Conservation (phyloP, 2,113 vertebrate species). For the Podarcis raffonei region DNA sequence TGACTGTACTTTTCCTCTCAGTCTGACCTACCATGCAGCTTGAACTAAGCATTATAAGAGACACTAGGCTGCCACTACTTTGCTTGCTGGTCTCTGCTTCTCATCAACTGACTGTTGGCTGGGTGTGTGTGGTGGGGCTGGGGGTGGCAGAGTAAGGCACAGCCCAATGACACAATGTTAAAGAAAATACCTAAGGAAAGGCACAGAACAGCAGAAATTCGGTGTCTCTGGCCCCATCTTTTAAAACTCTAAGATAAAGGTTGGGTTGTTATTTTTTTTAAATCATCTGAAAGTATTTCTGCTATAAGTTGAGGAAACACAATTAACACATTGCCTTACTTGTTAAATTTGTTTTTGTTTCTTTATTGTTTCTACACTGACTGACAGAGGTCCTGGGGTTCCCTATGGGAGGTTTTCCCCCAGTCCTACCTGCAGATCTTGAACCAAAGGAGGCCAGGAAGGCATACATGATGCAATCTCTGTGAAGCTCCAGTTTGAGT, state of each 20-base stretch:
- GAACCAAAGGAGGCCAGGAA: not conserved
- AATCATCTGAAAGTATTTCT: not conserved
- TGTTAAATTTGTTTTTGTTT: too few relatives aligned
- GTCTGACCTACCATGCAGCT: not conserved
- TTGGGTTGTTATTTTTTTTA: not conserved
- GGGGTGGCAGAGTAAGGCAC: not conserved
- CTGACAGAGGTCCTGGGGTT: too few relatives aligned
- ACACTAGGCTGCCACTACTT: not conserved
- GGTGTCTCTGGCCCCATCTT: not conserved
- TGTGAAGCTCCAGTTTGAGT: not conserved
- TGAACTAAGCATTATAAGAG: not conserved
- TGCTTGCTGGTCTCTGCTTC: not conserved
- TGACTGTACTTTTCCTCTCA: not conserved
- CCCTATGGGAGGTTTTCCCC: too few relatives aligned
- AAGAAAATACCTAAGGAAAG: not conserved
- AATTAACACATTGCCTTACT: too few relatives aligned
- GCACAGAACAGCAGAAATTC: not conserved
- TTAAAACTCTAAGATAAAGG: not conserved
- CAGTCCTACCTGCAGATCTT: too few relatives aligned
- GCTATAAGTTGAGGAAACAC: not conserved
- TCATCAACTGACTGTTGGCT: not conserved
- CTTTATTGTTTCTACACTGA: too few relatives aligned
- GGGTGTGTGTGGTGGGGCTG: too few relatives aligned
- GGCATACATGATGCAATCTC: not conserved
- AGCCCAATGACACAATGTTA: not conserved